Evolutionary conservation across 1,140 invertebrate species (phyloP).

Genomic region (Trachelipus rathkii): DNA sequence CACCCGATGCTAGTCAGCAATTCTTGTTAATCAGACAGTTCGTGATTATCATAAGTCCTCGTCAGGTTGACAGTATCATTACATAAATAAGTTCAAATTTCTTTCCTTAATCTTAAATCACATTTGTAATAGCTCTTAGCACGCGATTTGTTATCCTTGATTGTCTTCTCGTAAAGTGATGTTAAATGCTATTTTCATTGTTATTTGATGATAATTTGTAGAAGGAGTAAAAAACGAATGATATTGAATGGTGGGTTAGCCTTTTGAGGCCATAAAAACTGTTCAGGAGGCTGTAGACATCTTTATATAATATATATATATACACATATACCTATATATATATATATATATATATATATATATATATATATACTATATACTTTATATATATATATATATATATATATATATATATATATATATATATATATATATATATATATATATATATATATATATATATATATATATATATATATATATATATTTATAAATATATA

Average conservation of each 20-base stretch:
- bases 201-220: too few species aligned
- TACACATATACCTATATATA: neutral
- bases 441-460: slow-evolving; percentile 15
- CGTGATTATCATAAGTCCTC: slow-evolving; percentile 88
- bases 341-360: slow-evolving; percentile 5
- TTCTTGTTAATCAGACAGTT: slow-evolving; percentile 83
- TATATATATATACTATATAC: neutral
- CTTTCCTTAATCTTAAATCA: neutral
- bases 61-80: slow-evolving; percentile 59
- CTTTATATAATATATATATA: slow-evolving; percentile 1
- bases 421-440: neutral
- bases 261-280: too few species aligned
- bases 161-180: too few species aligned
- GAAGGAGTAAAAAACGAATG: too few species aligned
- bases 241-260: too few species aligned
- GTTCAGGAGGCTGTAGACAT: too few species aligned
- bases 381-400: slow-evolving; percentile 9
- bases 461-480: slow-evolving; percentile 14
- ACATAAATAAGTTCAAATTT: too few species aligned
- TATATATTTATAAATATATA: neutral
- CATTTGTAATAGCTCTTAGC: too few species aligned
- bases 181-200: too few species aligned
- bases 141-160: too few species aligned
- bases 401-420: slow-evolving; percentile 15
- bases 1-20: slow-evolving; percentile 63